phyloP scores from a whole-genome alignment of 2,113 vertebrate genomes.

The Microtus montanus region DNA sequence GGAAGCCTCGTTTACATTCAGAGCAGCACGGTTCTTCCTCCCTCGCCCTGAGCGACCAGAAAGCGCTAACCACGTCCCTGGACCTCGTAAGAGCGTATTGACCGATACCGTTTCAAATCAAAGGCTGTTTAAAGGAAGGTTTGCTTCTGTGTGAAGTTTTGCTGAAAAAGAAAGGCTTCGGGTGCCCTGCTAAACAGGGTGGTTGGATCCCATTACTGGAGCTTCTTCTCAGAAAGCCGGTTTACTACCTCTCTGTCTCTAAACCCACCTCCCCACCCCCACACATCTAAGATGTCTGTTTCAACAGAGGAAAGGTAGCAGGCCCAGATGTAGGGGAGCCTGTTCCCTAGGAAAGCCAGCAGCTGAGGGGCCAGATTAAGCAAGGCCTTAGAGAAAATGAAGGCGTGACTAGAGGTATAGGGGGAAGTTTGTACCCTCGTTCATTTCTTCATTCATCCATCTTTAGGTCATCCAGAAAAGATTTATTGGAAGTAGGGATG shows the following conservation, averaged over 20 bases:
- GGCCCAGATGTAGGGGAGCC: neutral
- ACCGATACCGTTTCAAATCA: slow-evolving; percentile 55
- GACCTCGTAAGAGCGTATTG: slow-evolving; percentile 32
- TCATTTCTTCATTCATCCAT: neutral
- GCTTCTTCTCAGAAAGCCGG: neutral
- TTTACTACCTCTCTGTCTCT: neutral
- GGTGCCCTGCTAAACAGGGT: neutral
- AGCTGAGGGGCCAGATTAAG: neutral
- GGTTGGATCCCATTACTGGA: neutral
- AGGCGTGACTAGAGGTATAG: neutral
- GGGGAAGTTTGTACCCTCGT: neutral
- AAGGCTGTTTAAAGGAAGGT: slow-evolving; percentile 33
- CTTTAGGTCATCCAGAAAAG: neutral
- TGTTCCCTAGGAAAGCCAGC: neutral
- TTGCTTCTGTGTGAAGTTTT: slow-evolving; percentile 27
- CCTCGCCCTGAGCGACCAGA: neutral
- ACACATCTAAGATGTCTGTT: neutral
- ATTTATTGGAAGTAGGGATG: neutral
- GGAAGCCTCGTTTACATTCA: slow-evolving; percentile 47
- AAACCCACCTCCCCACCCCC: too few species aligned
- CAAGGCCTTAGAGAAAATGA: neutral
- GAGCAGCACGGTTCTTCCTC: neutral
- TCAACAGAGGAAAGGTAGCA: neutral
- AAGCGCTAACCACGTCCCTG: slow-evolving; percentile 9
- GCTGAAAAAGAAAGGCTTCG: slow-evolving; percentile 1